Base-by-base conservation (phyloP, 2,797 vertebrate species). In the Aldrovandia affinis region DNA sequence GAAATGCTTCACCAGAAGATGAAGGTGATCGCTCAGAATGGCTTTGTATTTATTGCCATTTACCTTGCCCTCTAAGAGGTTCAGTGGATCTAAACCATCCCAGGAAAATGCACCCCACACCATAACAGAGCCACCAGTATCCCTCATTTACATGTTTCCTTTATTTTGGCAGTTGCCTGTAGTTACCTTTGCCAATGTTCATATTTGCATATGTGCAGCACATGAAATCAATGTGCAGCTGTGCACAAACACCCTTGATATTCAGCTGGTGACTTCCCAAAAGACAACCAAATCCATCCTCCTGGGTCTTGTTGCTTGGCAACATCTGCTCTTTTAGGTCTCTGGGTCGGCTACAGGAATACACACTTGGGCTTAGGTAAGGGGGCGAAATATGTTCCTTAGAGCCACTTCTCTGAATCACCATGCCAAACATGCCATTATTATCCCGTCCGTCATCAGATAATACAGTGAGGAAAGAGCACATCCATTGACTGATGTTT, bases 271-370 rank as follows among this genome's bases (percentile, higher is more conserved):
- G 8, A 70, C 33, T 7, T 22, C 68, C 8, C 18, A 80, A 28
- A 80, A 25, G 22, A 77, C 42, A 77, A 77, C 33, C 20, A 77
- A 7, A 22, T 61, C 80, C 39, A 33, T 20, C 36, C 57, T 42
- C 55, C 57, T 42, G 80, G 80, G 80, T 44, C 47, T 20, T 2
- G 52, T 42, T 33, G 80, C 57, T 63, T 44, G 42, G 80, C 80
- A 61, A 61, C 39, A 36, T 9, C 12, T 22, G 28, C 54, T 18
- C 30, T 33, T 22, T 39, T 33, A 50, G 18, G 33, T 10, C 54
- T 18, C 30, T 7, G 28, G 52, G 54, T 20, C 28, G 30, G 78
- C 15, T 52, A 80, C 15, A 36, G 78, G 54, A 44, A 80, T 20
- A 80, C 47, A 44, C 30, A 57, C 30, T 30, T 36, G 33, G 50